Evolutionary conservation across 2,797 vertebrate genomes (phyloP).

Genomic region (Lates japonicus): DNA sequence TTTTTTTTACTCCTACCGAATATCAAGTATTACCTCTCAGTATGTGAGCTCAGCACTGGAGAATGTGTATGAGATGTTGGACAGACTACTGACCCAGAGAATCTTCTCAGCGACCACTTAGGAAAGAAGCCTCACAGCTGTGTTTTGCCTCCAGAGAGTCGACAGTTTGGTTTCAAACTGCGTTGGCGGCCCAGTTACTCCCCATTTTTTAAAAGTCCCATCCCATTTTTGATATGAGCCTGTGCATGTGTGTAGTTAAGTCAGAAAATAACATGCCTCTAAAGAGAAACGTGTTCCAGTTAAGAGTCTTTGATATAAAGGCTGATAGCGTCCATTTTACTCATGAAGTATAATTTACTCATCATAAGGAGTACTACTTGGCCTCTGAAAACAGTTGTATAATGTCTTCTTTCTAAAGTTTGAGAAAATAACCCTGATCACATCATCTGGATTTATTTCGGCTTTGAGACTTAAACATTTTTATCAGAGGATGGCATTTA

Average conservation of each 20-base stretch:
- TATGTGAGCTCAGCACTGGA: slow-evolving; percentile 50
- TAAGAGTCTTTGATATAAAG: background rate
- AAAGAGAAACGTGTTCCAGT: background rate
- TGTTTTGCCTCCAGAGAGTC: slow-evolving; percentile 2
- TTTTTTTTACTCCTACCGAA: slow-evolving; percentile 2
- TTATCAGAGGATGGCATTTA: background rate
- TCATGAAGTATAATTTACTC: background rate
- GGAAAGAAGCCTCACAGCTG: slow-evolving; percentile 23
- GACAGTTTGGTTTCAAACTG: background rate
- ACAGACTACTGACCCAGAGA: slow-evolving; percentile 45
- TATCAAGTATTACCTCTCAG: slow-evolving; percentile 25
- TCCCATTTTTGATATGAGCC: background rate
- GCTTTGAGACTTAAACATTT: background rate
- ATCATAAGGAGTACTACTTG: background rate
- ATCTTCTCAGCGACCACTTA: slow-evolving; percentile 7
- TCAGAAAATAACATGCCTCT: background rate
- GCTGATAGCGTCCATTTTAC: background rate
- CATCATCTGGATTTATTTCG: background rate
- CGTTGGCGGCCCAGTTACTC: background rate
- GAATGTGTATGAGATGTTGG: slow-evolving; percentile 55
- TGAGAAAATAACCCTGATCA: background rate
- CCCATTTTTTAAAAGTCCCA: background rate
- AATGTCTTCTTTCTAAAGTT: background rate
- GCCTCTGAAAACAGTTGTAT: background rate
- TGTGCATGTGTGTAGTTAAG: background rate